Evolutionary conservation across 2,113 vertebrate genomes (phyloP).

Genomic region (Coreoperca whiteheadi): DNA sequence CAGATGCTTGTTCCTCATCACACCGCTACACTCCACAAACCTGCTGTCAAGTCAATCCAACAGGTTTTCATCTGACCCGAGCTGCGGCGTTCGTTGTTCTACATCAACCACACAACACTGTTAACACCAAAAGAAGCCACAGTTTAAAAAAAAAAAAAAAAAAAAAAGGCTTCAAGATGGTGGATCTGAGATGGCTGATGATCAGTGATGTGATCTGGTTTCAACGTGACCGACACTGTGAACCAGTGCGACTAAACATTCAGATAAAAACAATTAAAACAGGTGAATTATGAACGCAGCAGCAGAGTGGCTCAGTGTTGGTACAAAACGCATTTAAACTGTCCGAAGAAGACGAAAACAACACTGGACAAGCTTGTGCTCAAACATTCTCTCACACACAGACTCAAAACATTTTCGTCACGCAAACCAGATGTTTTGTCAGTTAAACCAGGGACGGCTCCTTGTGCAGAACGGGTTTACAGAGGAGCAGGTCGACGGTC

Average conservation of each 20-base stretch:
- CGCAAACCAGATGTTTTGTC: not conserved
- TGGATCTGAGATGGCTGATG: rapidly evolving
- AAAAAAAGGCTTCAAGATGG: conserved; percentile 17
- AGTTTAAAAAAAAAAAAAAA: no score
- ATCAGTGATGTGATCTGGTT: conserved; percentile 1
- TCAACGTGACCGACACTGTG: not conserved
- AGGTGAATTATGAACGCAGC: conserved; percentile 1
- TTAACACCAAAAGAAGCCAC: conserved; percentile 35
- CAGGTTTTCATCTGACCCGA: conserved; percentile 5
- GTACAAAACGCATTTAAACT: conserved; percentile 35
- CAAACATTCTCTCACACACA: not conserved
- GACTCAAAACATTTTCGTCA: not conserved
- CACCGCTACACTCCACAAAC: conserved; percentile 42
- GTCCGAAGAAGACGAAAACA: not conserved
- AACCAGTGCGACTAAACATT: not conserved
- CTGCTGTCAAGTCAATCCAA: not conserved
- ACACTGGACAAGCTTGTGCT: not conserved
- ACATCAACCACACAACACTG: conserved; percentile 47
- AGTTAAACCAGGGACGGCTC: conserved; percentile 16
- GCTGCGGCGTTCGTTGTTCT: conserved; percentile 13
- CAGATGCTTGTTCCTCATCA: conserved; percentile 29
- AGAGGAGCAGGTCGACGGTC: no score
- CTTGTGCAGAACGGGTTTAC: not conserved
- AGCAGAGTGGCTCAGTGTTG: conserved; percentile 40
- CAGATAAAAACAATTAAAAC: conserved; percentile 16